A percentile compares a stretch with the other conserved stretches of the same genome.
These are phyloP conservation scores for Trigoniulus corallinus DNA, from an alignment of 1,140 invertebrate genomes.

Conservation along the genomic window DNA sequence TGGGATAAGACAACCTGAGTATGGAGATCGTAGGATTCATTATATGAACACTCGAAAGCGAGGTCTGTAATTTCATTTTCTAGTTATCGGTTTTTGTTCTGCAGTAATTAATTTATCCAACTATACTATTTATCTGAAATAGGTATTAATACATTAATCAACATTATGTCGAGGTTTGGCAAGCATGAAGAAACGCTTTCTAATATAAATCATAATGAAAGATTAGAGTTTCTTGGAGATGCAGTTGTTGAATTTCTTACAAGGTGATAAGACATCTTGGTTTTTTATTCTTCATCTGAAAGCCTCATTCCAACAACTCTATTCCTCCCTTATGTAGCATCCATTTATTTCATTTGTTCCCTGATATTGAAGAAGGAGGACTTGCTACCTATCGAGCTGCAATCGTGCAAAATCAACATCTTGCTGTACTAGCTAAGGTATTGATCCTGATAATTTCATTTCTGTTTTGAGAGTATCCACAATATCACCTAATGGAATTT, in stretches of 20 bases:
- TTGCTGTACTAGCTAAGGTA: slow-evolving; percentile 85
- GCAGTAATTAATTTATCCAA: not conserved
- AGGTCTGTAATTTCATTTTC: slow-evolving; percentile 30
- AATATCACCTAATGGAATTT: not conserved
- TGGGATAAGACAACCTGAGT: slow-evolving; percentile 85
- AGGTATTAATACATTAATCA: slow-evolving; percentile 92
- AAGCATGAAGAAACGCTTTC: slow-evolving; percentile 75
- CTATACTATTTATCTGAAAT: slow-evolving; percentile 2
- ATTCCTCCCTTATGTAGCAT: no score
- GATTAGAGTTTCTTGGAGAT: slow-evolving; percentile 93
- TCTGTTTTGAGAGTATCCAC: not conserved
- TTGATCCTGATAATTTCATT: slow-evolving; percentile 4
- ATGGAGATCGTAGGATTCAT: slow-evolving; percentile 83
- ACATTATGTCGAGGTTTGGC: slow-evolving; percentile 88
- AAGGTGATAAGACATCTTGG: slow-evolving; percentile 16
- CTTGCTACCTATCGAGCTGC: slow-evolving; percentile 89
- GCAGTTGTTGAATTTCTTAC: slow-evolving; percentile 90
- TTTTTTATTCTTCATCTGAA: not conserved
- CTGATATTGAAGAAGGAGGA: slow-evolving; percentile 90
- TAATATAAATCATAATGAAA: slow-evolving; percentile 89
- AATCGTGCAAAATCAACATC: slow-evolving; percentile 95
- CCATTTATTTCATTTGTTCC: slow-evolving; percentile 94
- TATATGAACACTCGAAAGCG: slow-evolving; percentile 86
- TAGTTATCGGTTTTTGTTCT: no score
- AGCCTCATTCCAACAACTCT: no score